Evolutionary conservation across 35 echinoderm and acorn worm species (phyloP).

Genomic region (Ophioderma brevispina): DNA sequence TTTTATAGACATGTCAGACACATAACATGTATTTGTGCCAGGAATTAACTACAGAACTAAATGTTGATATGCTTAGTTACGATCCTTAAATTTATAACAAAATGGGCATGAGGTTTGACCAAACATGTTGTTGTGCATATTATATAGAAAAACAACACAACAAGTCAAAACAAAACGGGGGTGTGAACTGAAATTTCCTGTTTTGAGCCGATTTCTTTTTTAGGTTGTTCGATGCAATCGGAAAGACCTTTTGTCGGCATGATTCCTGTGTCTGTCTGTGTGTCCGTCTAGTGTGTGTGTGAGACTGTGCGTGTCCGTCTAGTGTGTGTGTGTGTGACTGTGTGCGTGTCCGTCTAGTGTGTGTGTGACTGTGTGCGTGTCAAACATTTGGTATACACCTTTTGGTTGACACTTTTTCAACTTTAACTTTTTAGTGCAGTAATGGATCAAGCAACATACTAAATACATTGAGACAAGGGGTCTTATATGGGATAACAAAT

Average conservation of each 20-base stretch:
- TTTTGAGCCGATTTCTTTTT: background rate
- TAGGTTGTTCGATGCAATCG: no score
- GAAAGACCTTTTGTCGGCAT: no score
- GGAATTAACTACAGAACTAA: background rate
- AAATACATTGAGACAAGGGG: no score
- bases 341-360: no score
- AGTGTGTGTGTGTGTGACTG: no score
- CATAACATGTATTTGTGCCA: background rate
- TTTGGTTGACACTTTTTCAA: no score
- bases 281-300: background rate
- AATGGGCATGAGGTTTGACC: background rate
- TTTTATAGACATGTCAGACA: background rate
- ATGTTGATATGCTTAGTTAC: background rate
- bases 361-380: no score
- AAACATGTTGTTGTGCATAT: background rate
- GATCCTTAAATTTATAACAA: background rate
- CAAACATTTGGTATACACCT: no score
- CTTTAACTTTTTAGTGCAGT: no score
- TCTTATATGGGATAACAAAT: no score
- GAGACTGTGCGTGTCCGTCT: no score
- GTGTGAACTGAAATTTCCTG: background rate
- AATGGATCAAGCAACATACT: no score
- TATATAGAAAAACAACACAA: background rate
- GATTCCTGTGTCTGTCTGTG: background rate
- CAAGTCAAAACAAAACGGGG: background rate